Evolutionary conservation across 64 coral and sea anemone species (phyloP).

Genomic region (Trachythela sp.): DNA sequence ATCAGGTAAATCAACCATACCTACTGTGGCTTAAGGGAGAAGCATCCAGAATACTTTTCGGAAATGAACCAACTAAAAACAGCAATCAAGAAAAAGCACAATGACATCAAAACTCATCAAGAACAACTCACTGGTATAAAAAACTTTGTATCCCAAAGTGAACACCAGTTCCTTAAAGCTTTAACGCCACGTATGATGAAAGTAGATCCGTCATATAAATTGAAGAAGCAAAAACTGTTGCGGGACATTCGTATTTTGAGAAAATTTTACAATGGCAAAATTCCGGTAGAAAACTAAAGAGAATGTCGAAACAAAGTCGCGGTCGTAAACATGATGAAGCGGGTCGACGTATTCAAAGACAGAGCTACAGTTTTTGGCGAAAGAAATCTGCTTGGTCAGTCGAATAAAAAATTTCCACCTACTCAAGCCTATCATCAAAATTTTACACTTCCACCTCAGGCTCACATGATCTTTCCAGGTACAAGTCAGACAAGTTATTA

Average conservation of each 20-base stretch:
- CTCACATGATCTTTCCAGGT: neutral
- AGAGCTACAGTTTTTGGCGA: neutral
- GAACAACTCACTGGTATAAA: neutral
- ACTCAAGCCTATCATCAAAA: neutral
- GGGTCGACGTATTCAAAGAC: neutral
- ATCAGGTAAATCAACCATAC: conserved; percentile 4
- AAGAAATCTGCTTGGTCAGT: neutral
- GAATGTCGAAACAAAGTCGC: neutral
- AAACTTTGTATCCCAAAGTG: neutral
- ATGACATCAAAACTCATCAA: neutral
- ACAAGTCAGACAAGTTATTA: neutral
- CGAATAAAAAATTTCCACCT: neutral
- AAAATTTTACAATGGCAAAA: neutral
- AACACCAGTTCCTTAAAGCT: neutral
- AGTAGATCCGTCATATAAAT: neutral
- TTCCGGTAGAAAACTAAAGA: neutral
- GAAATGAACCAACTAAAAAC: neutral
- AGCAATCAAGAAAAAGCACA: conserved; percentile 5
- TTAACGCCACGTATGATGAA: neutral
- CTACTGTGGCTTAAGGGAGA: neutral
- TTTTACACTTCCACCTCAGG: neutral
- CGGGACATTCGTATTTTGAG: conserved; percentile 17
- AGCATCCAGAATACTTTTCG: conserved; percentile 1
- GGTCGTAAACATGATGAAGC: neutral
- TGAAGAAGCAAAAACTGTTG: neutral